These are phyloP conservation scores for Zaprionus capensis DNA, from an alignment of 1,140 invertebrate genomes.

Conservation along the genomic window DNA sequence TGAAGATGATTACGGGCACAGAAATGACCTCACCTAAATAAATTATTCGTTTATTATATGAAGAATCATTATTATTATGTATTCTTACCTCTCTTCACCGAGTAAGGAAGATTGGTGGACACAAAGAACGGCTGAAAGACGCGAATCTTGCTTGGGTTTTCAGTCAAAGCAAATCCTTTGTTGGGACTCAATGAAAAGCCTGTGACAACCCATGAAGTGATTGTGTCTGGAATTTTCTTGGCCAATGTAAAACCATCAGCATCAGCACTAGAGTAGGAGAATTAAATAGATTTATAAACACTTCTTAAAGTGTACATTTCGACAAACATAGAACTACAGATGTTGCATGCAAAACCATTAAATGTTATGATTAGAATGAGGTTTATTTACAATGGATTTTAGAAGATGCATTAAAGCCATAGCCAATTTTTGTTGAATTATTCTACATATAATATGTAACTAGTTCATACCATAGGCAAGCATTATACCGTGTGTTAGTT, in stretches of 20 bases:
- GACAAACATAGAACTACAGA: slow-evolving; percentile 3
- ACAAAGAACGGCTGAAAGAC: slow-evolving; percentile 96
- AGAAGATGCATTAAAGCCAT: not conserved
- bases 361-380: not conserved
- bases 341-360: slow-evolving; percentile 9
- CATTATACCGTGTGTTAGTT: slow-evolving; percentile 12
- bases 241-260: slow-evolving; percentile 72
- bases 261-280: slow-evolving; percentile 36
- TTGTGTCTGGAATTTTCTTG: slow-evolving; percentile 91
- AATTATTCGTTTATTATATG: not conserved
- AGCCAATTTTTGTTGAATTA: not conserved
- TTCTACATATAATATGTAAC: not conserved
- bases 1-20: slow-evolving; percentile 79
- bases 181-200: slow-evolving; percentile 95
- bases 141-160: slow-evolving; percentile 89
- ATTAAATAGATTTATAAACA: not conserved
- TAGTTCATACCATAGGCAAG: slow-evolving; percentile 5
- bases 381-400: not conserved
- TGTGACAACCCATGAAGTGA: slow-evolving; percentile 96
- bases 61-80: too few relatives aligned
- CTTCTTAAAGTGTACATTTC: not conserved
- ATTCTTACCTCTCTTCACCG: slow-evolving; percentile 89
- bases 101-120: slow-evolving; percentile 91
- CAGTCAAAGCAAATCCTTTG: slow-evolving; percentile 92
- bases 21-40: slow-evolving; percentile 75